Evolutionary conservation across 2,797 vertebrate species (phyloP).

Genomic region (Hafferia zeledoni): DNA sequence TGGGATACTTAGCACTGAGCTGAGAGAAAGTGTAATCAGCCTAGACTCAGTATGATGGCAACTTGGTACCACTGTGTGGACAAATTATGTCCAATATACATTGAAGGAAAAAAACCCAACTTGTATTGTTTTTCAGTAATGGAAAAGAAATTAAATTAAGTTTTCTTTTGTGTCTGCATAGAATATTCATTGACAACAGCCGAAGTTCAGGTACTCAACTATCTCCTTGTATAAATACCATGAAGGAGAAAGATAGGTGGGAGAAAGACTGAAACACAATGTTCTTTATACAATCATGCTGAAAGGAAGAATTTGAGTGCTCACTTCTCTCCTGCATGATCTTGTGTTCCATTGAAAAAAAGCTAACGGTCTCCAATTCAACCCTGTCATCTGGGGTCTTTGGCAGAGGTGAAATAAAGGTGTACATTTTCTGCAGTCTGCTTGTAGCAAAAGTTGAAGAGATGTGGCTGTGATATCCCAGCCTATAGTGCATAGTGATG

Average conservation of each 20-base stretch:
- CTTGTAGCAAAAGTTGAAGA: background rate
- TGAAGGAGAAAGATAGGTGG: background rate
- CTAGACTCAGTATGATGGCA: background rate
- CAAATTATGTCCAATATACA: background rate
- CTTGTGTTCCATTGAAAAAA: fast-evolving
- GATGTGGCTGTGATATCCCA: background rate
- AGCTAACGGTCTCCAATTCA: background rate
- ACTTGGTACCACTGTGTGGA: background rate
- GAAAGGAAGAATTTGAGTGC: background rate
- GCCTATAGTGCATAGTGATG: background rate
- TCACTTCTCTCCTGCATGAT: background rate
- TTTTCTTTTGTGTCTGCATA: background rate
- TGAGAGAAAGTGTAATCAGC: background rate
- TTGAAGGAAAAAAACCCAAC: background rate
- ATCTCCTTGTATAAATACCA: background rate
- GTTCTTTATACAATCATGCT: background rate
- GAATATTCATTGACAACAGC: background rate
- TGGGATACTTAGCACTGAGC: background rate
- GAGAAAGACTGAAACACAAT: background rate
- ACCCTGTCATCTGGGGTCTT: background rate
- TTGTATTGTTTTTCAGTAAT: background rate
- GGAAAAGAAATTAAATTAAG: background rate
- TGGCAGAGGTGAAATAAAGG: background rate
- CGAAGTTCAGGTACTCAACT: background rate
- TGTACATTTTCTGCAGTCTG: background rate